Conservation (phyloP, 1,140 invertebrate genomes). For the Brachionus manjavacas region DNA sequence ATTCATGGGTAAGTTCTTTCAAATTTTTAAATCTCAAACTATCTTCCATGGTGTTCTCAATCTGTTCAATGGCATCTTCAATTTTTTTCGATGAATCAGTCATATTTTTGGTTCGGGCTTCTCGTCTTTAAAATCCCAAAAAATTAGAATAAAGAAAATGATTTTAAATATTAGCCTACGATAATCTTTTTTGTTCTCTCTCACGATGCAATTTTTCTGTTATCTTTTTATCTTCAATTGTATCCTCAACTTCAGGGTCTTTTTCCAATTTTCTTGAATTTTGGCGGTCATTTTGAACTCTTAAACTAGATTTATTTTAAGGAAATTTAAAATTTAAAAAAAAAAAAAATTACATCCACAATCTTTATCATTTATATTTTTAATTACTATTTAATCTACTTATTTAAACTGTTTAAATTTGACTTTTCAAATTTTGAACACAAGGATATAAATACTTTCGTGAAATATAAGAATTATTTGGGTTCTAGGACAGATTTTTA, state of each 20-base stretch:
- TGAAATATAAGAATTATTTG: no score
- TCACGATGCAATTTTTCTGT: slow-evolving; percentile 10
- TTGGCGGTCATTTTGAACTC: not conserved
- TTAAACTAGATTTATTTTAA: not conserved
- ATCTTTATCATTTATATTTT: no score
- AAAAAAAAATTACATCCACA: no score
- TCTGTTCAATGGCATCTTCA: slow-evolving; percentile 25
- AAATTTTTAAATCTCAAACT: slow-evolving; percentile 29
- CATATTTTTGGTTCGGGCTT: slow-evolving; percentile 32
- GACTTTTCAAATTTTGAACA: no score
- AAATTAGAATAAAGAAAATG: not conserved
- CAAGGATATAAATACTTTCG: no score
- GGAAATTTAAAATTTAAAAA: no score
- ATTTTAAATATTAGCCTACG: not conserved
- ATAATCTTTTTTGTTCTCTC: slow-evolving; percentile 24
- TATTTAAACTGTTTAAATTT: no score
- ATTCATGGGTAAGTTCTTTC: not conserved
- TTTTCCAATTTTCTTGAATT: not conserved
- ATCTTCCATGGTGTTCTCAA: slow-evolving; percentile 35
- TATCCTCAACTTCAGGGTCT: slow-evolving; percentile 26
- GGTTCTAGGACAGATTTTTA: no score
- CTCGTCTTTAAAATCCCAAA: not conserved
- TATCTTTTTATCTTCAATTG: slow-evolving; percentile 23
- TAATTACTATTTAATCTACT: no score
- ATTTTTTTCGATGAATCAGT: slow-evolving; percentile 29